Evolutionary conservation across 2,113 vertebrate genomes (phyloP).

Genomic region (Taxidea taxus): DNA sequence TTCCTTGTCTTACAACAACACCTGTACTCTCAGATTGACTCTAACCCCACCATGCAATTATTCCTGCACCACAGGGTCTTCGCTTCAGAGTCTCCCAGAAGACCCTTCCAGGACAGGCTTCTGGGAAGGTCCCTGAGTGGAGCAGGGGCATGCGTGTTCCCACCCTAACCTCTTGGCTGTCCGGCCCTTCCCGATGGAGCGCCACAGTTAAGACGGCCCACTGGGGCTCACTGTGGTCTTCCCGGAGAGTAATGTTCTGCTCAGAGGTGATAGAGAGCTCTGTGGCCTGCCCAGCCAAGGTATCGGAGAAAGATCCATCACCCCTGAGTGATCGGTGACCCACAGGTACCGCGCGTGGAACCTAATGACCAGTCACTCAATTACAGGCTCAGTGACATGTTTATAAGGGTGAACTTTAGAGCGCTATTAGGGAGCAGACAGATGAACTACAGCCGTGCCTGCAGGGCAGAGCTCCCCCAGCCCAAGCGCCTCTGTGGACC

Average conservation of each 20-base stretch:
- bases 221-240: not conserved
- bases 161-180: not conserved
- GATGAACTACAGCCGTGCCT: slow-evolving; percentile 88
- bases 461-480: slow-evolving; percentile 90
- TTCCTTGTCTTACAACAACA: not conserved
- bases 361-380: slow-evolving; percentile 94
- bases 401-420: slow-evolving; percentile 99
- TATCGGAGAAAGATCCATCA: slow-evolving; percentile 96
- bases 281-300: slow-evolving; percentile 78
- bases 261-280: slow-evolving; percentile 75
- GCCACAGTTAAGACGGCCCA: not conserved
- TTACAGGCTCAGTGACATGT: slow-evolving; percentile 95
- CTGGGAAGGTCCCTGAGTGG: not conserved
- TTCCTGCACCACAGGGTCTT: not conserved
- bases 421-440: slow-evolving; percentile 90
- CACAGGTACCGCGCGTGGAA: slow-evolving; percentile 90
- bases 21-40: not conserved
- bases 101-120: not conserved
- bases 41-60: not conserved
- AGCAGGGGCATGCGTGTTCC: not conserved
- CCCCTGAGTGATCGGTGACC: slow-evolving; percentile 91
- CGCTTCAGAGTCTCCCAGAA: not conserved
- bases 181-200: not conserved
- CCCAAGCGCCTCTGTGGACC: slow-evolving; percentile 86
- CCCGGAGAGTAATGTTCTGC: slow-evolving; percentile 26